Evolutionary conservation across 2,797 vertebrate genomes (phyloP).

Genomic region (Sus cebifrons): DNA sequence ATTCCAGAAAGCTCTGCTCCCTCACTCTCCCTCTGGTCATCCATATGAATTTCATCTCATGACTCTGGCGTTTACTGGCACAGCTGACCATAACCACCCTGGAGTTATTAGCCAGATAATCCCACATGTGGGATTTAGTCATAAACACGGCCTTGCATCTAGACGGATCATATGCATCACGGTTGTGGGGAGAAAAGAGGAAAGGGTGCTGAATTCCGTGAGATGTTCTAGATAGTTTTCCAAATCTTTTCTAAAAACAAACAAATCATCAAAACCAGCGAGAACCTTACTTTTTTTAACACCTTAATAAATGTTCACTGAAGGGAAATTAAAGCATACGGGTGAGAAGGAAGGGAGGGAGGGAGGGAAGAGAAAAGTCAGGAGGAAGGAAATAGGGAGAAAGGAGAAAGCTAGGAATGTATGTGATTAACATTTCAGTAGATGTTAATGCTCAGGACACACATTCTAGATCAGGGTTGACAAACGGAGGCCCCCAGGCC

Average conservation of each 20-base stretch:
- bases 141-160: not conserved
- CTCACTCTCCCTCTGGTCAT: not conserved
- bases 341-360: too few relatives aligned
- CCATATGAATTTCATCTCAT: not conserved
- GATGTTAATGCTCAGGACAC: not conserved
- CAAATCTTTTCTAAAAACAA: slow-evolving; percentile 1
- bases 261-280: not conserved
- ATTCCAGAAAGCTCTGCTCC: not conserved
- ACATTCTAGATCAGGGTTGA: not conserved
- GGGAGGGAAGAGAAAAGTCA: rapidly evolving
- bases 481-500: not conserved
- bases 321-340: not conserved
- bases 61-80: not conserved
- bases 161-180: not conserved
- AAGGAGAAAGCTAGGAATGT: not conserved
- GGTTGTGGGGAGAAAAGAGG: rapidly evolving
- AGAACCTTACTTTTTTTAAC: slow-evolving; percentile 53
- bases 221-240: not conserved
- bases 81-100: not conserved
- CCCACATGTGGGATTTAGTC: not conserved
- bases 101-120: not conserved
- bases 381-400: rapidly evolving
- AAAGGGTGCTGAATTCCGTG: not conserved
- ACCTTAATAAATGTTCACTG: not conserved
- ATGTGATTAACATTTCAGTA: not conserved